phyloP scores from a whole-genome alignment of 2,113 vertebrate species.

The Sclerurus mexicanus region DNA sequence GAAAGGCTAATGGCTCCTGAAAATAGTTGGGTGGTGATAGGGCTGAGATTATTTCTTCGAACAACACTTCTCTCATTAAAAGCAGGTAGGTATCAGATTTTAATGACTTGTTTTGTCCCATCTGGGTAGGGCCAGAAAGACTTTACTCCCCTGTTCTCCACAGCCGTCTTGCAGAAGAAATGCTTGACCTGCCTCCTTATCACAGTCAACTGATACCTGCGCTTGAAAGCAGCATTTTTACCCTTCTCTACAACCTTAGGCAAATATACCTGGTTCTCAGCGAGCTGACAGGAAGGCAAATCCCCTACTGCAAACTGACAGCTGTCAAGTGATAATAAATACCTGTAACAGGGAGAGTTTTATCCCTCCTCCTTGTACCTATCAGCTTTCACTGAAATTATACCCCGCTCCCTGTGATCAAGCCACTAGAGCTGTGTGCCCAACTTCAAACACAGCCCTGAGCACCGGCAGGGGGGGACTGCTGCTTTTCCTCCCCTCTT shows the following conservation, averaged over 20 bases:
- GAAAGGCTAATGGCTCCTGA: slow-evolving; percentile 51
- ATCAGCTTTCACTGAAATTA: slow-evolving; percentile 50
- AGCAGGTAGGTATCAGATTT: slow-evolving; percentile 49
- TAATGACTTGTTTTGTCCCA: slow-evolving; percentile 47
- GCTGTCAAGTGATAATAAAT: slow-evolving; percentile 47
- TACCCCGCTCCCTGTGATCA: slow-evolving; percentile 5
- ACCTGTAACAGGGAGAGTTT: slow-evolving; percentile 7
- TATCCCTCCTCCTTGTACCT: not conserved
- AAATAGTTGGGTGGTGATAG: not conserved
- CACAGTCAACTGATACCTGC: slow-evolving; percentile 20
- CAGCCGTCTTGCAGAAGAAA: not conserved
- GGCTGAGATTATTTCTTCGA: slow-evolving; percentile 18
- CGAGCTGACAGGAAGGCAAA: slow-evolving; percentile 51
- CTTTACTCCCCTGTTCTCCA: slow-evolving; percentile 24
- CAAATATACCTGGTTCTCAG: slow-evolving; percentile 57
- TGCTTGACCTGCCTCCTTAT: slow-evolving; percentile 36
- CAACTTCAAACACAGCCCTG: slow-evolving; percentile 16
- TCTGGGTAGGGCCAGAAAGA: slow-evolving; percentile 9
- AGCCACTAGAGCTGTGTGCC: not conserved
- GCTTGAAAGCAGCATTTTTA: slow-evolving; percentile 49
- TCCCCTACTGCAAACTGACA: slow-evolving; percentile 62
- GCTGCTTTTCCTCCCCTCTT: not conserved
- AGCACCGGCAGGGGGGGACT: not conserved
- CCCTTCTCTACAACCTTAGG: not conserved
- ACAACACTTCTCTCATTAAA: slow-evolving; percentile 55